Conservation (phyloP, 2,113 vertebrate genomes). For the Entelurus aequoreus region DNA sequence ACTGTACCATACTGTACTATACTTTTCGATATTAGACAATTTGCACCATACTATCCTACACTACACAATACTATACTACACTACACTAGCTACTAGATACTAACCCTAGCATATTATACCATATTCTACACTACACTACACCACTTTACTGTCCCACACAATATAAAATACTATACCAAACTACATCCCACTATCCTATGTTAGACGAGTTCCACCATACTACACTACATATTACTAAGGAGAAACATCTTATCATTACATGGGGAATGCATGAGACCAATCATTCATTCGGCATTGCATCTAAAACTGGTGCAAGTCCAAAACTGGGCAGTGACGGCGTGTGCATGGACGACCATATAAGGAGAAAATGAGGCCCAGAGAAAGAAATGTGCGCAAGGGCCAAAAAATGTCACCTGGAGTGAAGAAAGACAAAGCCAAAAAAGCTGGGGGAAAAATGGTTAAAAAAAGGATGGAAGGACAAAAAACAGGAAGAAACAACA, state of each 20-base stretch:
- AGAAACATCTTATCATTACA: conserved; percentile 19
- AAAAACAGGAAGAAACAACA: conserved; percentile 7
- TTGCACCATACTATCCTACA: too few relatives aligned
- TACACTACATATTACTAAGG: background rate
- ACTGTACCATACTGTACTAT: too few relatives aligned
- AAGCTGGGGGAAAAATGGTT: conserved; percentile 29
- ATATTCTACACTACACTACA: too few relatives aligned
- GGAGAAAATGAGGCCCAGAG: conserved; percentile 51
- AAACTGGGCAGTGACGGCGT: conserved; percentile 47
- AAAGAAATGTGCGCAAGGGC: conserved; percentile 40
- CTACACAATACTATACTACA: too few relatives aligned
- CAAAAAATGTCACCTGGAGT: conserved; percentile 56
- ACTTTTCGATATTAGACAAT: too few relatives aligned
- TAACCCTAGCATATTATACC: too few relatives aligned
- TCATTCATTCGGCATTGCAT: conserved; percentile 41
- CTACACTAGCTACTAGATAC: too few relatives aligned
- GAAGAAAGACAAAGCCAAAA: conserved; percentile 32
- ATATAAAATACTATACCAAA: too few relatives aligned
- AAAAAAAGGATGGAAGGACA: conserved; percentile 12
- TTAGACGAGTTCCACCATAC: too few relatives aligned
- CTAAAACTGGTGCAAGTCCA: conserved; percentile 56
- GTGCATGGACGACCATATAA: conserved; percentile 60
- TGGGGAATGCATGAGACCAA: conserved; percentile 35
- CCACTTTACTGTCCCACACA: too few relatives aligned
- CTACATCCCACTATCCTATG: too few relatives aligned